Evolutionary conservation across 2,888 invertebrate genomes (phyloP).

Genomic region (Venusia cambrica): DNA sequence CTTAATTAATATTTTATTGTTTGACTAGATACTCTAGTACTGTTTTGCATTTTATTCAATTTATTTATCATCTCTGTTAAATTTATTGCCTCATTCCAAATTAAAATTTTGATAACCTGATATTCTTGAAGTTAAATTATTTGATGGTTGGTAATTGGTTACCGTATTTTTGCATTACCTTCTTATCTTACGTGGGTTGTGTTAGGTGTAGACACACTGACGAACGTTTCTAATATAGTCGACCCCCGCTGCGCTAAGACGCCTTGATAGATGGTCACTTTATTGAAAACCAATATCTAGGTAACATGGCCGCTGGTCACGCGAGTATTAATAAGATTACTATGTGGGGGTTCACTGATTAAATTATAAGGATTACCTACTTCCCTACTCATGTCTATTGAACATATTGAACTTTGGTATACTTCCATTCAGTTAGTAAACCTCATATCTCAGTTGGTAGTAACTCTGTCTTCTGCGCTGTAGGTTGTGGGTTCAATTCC

Average conservation of each 20-base stretch:
- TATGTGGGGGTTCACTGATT: constrained; percentile 47
- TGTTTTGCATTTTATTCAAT: constrained; percentile 28
- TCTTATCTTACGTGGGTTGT: neutral
- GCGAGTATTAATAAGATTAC: constrained; percentile 58
- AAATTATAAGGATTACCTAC: constrained; percentile 24
- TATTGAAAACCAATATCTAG: constrained; percentile 76
- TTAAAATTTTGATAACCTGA: constrained; percentile 7
- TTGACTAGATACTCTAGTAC: constrained; percentile 43
- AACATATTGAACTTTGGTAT: too few species aligned
- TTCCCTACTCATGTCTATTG: too few species aligned
- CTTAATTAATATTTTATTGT: constrained; percentile 37
- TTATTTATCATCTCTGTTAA: constrained; percentile 18
- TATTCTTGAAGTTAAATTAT: too few species aligned
- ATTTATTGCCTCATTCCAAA: constrained; percentile 11
- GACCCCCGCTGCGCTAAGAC: constrained; percentile 70
- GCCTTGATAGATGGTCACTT: constrained; percentile 72
- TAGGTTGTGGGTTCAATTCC: too few species aligned
- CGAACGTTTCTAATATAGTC: constrained; percentile 77
- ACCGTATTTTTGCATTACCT: too few species aligned
- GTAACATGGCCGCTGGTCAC: constrained; percentile 59
- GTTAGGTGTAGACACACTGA: constrained; percentile 41
- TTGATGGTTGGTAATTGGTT: too few species aligned
- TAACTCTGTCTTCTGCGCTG: too few species aligned
- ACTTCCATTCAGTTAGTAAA: too few species aligned
- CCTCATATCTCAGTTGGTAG: too few species aligned